phyloP scores from a whole-genome alignment of 2,797 vertebrate species.

The Carcharodon carcharias region DNA sequence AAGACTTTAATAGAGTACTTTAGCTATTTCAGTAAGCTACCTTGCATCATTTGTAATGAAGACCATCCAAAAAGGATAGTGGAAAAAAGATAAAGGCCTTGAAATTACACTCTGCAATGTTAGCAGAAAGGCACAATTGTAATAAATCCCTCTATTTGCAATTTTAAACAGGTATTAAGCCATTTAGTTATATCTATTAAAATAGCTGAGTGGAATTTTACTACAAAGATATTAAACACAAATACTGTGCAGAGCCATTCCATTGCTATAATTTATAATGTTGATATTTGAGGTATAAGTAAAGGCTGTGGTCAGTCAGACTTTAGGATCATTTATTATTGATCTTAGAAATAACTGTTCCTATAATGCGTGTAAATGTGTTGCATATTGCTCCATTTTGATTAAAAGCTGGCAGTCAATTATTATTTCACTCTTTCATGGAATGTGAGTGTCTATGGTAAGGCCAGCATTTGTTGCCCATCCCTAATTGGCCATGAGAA shows the following conservation, averaged over 20 bases:
- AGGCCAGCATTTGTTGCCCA: too few relatives aligned
- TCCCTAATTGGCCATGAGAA: too few relatives aligned
- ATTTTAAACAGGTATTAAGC: background rate
- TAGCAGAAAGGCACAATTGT: background rate
- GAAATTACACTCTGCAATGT: background rate
- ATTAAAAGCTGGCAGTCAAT: background rate
- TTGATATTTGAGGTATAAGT: background rate
- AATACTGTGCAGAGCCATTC: background rate
- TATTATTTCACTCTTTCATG: background rate
- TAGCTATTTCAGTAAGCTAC: background rate
- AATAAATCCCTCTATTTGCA: background rate
- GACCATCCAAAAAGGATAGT: background rate
- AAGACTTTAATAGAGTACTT: background rate
- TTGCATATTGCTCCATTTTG: background rate
- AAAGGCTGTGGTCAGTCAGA: background rate
- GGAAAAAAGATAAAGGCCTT: background rate
- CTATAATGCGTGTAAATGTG: background rate
- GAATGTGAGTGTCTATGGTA: too few relatives aligned
- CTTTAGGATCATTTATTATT: background rate
- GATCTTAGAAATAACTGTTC: background rate
- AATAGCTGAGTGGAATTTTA: background rate
- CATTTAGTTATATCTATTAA: background rate
- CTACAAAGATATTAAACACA: background rate
- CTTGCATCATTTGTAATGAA: background rate
- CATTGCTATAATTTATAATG: background rate